Evolutionary conservation across 53 echinoderm and acorn worm genomes (phyloP).

Genomic region (Henricia sp.): DNA sequence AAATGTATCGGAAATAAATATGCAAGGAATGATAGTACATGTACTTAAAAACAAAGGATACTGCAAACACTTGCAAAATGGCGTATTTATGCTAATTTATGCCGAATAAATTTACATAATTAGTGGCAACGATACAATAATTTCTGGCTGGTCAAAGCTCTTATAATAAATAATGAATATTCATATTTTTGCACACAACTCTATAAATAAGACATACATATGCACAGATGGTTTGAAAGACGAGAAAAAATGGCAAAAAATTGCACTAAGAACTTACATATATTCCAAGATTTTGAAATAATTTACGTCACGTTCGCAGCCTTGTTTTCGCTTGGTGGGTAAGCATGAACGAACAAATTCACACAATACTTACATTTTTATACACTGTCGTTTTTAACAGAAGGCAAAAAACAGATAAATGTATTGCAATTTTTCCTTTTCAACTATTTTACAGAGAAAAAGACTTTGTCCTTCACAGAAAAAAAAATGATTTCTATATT

Average conservation of each 20-base stretch:
- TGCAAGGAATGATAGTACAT: no score
- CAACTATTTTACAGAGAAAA: conserved; percentile 29
- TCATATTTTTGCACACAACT: background rate
- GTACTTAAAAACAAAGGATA: no score
- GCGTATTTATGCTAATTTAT: no score
- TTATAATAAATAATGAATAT: conserved; percentile 34
- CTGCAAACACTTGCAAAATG: no score
- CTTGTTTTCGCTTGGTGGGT: conserved; percentile 40
- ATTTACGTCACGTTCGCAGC: background rate
- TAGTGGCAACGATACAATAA: no score
- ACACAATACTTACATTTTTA: background rate
- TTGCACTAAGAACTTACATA: conserved; percentile 5
- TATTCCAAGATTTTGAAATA: background rate
- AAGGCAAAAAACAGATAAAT: conserved; percentile 30
- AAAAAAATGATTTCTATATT: background rate
- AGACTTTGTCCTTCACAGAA: conserved; percentile 8
- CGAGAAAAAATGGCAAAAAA: conserved; percentile 24
- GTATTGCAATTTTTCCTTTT: conserved; percentile 44
- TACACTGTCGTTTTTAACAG: background rate
- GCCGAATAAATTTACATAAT: no score
- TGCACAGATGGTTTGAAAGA: conserved; percentile 47
- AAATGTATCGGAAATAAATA: no score
- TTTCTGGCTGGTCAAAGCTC: no score
- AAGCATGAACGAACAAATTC: background rate
- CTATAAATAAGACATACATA: background rate